Percentiles rank a stretch among this genome's conserved stretches.
Conservation (phyloP, 2,113 vertebrate species). For the Vulpes ferrilata region DNA sequence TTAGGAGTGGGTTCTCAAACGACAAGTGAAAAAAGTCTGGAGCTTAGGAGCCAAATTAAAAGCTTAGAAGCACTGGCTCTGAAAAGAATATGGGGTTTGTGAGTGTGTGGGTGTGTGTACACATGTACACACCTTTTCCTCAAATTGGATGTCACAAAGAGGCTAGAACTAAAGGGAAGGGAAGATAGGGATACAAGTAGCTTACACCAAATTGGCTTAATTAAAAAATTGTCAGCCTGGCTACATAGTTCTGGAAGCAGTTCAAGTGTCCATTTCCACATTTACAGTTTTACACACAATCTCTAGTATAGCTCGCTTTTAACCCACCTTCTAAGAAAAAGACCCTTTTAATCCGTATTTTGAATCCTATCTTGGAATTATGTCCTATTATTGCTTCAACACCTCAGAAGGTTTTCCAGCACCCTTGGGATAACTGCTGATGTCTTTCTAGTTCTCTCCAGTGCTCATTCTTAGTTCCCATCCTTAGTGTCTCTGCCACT, state of each 20-base stretch:
- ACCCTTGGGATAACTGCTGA: not conserved
- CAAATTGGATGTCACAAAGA: not conserved
- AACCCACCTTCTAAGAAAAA: not conserved
- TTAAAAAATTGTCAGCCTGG: not conserved
- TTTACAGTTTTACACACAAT: not conserved
- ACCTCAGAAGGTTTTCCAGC: not conserved
- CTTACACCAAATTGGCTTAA: not conserved
- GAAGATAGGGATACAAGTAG: not conserved
- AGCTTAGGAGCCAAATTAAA: not conserved
- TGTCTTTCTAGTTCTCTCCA: not conserved
- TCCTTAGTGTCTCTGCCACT: not conserved
- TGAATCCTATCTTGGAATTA: not conserved
- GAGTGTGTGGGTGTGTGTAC: accelerated
- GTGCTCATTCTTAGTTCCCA: not conserved
- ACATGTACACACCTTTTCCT: not conserved
- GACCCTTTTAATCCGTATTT: not conserved
- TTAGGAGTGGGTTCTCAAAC: not conserved
- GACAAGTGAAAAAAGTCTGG: not conserved
- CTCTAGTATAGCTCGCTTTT: not conserved
- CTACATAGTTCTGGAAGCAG: conserved; percentile 8
- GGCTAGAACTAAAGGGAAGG: not conserved
- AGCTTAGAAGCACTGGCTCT: not conserved
- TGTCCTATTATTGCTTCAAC: not conserved
- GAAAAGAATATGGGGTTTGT: not conserved
- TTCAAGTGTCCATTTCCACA: not conserved